These are phyloP conservation scores for Platysteira castanea DNA, from an alignment of 2,113 vertebrate genomes.

Conservation along the genomic window DNA sequence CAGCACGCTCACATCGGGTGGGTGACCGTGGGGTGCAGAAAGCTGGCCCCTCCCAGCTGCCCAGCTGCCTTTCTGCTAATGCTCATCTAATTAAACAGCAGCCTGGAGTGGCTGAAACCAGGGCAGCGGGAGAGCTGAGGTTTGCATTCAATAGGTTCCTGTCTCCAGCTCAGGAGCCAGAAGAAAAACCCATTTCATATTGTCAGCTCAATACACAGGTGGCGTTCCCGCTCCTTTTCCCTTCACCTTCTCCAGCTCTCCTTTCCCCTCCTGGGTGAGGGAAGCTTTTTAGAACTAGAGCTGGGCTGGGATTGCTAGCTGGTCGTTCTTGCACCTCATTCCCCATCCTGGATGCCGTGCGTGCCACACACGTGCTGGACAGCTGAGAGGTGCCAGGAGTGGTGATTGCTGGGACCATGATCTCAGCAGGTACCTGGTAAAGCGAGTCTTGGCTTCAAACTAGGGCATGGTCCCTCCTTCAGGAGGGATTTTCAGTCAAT, in stretches of 20 bases:
- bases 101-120: constrained; percentile 25
- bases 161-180: not conserved
- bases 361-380: not conserved
- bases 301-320: not conserved
- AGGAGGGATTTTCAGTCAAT: not conserved
- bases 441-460: not conserved
- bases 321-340: not conserved
- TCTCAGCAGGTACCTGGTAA: not conserved
- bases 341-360: not conserved
- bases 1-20: constrained; percentile 24
- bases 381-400: not conserved
- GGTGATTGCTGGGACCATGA: not conserved
- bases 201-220: not conserved
- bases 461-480: not conserved
- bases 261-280: not conserved
- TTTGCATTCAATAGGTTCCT: not conserved
- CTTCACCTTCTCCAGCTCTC: not conserved
- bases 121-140: constrained; percentile 24
- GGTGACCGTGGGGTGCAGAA: constrained; percentile 2
- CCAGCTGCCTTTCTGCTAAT: constrained; percentile 20
- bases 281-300: not conserved
- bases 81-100: constrained; percentile 6
- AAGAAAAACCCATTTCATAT: constrained; percentile 24
- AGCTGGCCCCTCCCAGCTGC: not conserved
- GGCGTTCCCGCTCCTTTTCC: not conserved